Conservation (phyloP, 1,140 invertebrate genomes). For the Neodiprion pinetum region DNA sequence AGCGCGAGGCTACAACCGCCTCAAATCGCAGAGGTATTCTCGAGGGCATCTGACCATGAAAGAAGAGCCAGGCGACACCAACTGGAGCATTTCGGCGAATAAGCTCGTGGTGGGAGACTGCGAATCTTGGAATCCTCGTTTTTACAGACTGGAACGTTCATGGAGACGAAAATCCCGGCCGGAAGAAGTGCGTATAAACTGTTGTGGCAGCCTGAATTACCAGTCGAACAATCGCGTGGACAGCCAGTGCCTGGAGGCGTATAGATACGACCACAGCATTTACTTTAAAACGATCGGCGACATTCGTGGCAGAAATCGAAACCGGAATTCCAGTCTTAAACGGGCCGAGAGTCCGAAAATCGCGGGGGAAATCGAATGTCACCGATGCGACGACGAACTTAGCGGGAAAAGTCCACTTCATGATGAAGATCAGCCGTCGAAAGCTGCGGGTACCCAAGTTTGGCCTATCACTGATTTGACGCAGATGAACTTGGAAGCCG, state of each 20-base stretch:
- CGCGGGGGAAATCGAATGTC: background rate
- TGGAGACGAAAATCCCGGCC: conserved; percentile 25
- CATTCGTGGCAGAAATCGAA: conserved; percentile 28
- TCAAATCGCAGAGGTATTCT: conserved; percentile 44
- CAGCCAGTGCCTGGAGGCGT: conserved; percentile 51
- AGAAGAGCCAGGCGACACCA: conserved; percentile 31
- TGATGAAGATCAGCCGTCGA: background rate
- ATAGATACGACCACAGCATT: conserved; percentile 57
- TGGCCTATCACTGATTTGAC: conserved; percentile 38
- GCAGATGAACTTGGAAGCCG: conserved; percentile 29
- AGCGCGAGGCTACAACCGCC: conserved; percentile 52
- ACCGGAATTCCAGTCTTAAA: background rate
- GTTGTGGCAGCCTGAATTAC: conserved; percentile 50
- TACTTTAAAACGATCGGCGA: conserved; percentile 60
- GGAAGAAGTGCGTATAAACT: conserved; percentile 50
- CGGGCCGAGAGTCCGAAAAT: background rate
- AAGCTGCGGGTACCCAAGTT: background rate
- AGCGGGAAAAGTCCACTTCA: background rate
- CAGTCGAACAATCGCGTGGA: conserved; percentile 53
- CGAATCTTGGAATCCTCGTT: conserved; percentile 28
- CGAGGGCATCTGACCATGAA: conserved; percentile 43
- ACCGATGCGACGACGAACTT: background rate
- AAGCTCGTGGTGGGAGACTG: conserved; percentile 35
- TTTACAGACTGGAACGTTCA: conserved; percentile 32
- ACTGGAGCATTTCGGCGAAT: conserved; percentile 37